A percentile compares a stretch with the other conserved stretches of the same genome.
Evolutionary conservation across 2,888 invertebrate genomes (phyloP).

Genomic region (Alsophila aescularia): DNA sequence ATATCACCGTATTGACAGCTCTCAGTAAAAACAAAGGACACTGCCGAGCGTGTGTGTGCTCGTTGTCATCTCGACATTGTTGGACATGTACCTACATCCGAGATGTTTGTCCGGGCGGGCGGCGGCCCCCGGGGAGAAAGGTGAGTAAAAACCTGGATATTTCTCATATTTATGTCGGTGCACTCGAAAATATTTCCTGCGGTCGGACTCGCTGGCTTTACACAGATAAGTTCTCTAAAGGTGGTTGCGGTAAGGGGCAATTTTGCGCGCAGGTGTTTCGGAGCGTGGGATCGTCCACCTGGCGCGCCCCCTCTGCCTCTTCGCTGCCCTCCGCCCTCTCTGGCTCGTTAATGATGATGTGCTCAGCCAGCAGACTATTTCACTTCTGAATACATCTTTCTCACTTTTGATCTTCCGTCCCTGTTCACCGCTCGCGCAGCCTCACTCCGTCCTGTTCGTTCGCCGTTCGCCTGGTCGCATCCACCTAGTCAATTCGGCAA

Average conservation of each 20-base stretch:
- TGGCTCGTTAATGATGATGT: conserved; percentile 92
- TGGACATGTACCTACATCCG: conserved; percentile 74
- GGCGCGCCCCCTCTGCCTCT: conserved; percentile 85
- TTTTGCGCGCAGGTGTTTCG: conserved; percentile 73
- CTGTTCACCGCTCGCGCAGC: conserved; percentile 52
- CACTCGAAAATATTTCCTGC: conserved; percentile 80
- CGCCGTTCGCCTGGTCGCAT: conserved; percentile 79
- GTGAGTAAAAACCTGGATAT: conserved; percentile 80
- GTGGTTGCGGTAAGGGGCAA: conserved; percentile 69
- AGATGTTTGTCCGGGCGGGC: conserved; percentile 64
- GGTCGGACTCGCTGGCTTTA: conserved; percentile 56
- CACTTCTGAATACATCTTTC: conserved; percentile 88
- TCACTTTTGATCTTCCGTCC: conserved; percentile 81
- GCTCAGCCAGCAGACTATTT: conserved; percentile 90
- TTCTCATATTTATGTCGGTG: conserved; percentile 83
- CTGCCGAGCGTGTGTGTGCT: conserved; percentile 49
- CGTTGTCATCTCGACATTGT: conserved; percentile 71
- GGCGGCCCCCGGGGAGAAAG: conserved; percentile 54
- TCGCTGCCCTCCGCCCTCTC: conserved; percentile 84
- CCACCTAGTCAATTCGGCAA: conserved; percentile 84
- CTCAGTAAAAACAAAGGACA: conserved; percentile 46
- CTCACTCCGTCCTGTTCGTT: conserved; percentile 66
- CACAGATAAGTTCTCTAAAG: conserved; percentile 65
- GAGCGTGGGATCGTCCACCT: conserved; percentile 85
- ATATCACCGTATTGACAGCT: conserved; percentile 42